Evolutionary conservation across 2,888 invertebrate genomes (phyloP).

Genomic region (Hyles lineata): DNA sequence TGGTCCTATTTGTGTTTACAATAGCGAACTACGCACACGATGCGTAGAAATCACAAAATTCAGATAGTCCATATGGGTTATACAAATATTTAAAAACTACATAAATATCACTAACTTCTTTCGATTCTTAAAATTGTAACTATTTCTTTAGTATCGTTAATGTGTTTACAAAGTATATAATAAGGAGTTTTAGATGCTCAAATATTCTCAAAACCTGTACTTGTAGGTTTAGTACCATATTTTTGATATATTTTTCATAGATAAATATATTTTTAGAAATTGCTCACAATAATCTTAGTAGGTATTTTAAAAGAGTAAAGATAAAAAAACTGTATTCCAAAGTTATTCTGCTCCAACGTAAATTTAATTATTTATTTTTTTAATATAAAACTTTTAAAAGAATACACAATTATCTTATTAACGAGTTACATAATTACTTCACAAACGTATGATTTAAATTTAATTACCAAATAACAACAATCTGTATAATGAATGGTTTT

Average conservation of each 20-base stretch:
- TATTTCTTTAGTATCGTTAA: background rate
- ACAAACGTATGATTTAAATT: background rate
- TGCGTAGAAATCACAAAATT: slow-evolving; percentile 15
- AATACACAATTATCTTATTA: background rate
- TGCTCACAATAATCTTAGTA: too few species aligned
- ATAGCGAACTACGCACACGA: slow-evolving; percentile 11
- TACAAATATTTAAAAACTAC: slow-evolving; percentile 13
- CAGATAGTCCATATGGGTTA: slow-evolving; percentile 12
- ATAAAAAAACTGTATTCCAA: too few species aligned
- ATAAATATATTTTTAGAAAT: too few species aligned
- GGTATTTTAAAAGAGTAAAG: too few species aligned
- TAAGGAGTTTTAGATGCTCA: too few species aligned
- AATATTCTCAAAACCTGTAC: too few species aligned
- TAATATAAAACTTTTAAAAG: too few species aligned
- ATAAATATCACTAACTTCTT: background rate
- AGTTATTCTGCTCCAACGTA: too few species aligned
- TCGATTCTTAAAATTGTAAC: background rate
- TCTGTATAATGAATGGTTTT: background rate
- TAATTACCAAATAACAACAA: background rate
- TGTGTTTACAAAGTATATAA: too few species aligned
- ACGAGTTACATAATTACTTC: background rate
- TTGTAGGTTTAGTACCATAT: too few species aligned
- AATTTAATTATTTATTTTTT: too few species aligned
- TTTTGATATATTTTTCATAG: too few species aligned
- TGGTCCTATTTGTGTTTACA: slow-evolving; percentile 4